Conservation (phyloP, 2,888 invertebrate species). For the Rhamphomyia laevipes region DNA sequence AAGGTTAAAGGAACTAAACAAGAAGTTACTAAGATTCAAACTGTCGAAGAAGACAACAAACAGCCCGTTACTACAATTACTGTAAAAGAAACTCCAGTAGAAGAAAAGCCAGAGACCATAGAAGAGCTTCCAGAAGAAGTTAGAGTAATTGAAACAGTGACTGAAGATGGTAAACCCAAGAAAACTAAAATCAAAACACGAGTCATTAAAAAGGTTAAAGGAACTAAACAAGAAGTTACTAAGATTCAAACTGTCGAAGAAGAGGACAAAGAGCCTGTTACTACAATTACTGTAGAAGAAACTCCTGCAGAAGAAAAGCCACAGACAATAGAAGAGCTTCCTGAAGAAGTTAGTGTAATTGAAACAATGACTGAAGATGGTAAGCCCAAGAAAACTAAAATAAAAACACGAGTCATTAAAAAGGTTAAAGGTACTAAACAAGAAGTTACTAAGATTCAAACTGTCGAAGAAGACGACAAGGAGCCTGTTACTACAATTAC, state of each 20-base stretch:
- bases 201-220: constrained; percentile 18
- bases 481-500: constrained; percentile 27
- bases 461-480: constrained; percentile 25
- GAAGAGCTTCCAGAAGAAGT: constrained; percentile 28
- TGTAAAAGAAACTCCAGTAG: constrained; percentile 19
- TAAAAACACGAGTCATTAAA: constrained; percentile 18
- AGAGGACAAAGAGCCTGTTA: constrained; percentile 25
- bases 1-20: constrained; percentile 25
- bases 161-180: constrained; percentile 17
- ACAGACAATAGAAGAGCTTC: constrained; percentile 16
- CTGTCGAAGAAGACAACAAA: constrained; percentile 21
- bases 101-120: constrained; percentile 16
- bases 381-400: constrained; percentile 20
- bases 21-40: constrained; percentile 27
- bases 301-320: constrained; percentile 15
- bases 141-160: constrained; percentile 5
- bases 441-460: constrained; percentile 29
- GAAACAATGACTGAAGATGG: constrained; percentile 29
- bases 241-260: constrained; percentile 23
- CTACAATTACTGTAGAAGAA: constrained; percentile 17
- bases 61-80: constrained; percentile 22
- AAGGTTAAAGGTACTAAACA: constrained; percentile 19
- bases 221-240: constrained; percentile 19
- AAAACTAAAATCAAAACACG: constrained; percentile 23
- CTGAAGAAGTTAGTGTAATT: constrained; percentile 22